These are phyloP conservation scores for Drosophila gunungcola DNA, from an alignment of 1,140 invertebrate species.

Conservation along the genomic window DNA sequence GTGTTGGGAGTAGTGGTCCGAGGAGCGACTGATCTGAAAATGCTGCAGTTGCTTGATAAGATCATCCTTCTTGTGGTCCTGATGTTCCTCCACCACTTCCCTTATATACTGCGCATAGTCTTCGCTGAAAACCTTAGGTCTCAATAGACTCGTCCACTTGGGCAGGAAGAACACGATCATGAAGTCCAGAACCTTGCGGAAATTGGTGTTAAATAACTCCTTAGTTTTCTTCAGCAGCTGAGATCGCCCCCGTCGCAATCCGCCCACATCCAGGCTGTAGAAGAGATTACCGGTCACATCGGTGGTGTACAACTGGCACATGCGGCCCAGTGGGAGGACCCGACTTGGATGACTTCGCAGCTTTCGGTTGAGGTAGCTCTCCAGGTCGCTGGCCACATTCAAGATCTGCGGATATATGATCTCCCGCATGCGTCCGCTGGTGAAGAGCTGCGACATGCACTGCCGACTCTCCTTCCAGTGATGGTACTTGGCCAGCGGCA, in stretches of 20 bases:
- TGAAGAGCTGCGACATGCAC: conserved; percentile 86
- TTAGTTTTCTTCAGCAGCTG: conserved; percentile 80
- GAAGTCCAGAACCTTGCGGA: conserved; percentile 75
- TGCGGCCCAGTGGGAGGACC: conserved; percentile 52
- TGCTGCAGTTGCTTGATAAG: conserved; percentile 86
- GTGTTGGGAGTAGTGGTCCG: conserved; percentile 76
- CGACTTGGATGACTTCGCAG: conserved; percentile 3
- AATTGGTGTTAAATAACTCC: conserved; percentile 83
- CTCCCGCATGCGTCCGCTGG: conserved; percentile 85
- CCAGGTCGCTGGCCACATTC: conserved; percentile 54
- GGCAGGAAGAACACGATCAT: conserved; percentile 85
- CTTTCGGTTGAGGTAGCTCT: conserved; percentile 39
- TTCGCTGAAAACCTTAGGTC: conserved; percentile 66
- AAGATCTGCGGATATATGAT: conserved; percentile 85
- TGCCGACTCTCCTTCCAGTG: conserved; percentile 86
- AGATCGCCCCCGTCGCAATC: conserved; percentile 85
- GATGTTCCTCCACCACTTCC: conserved; percentile 22
- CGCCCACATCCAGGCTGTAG: conserved; percentile 86
- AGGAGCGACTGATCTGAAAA: conserved; percentile 55
- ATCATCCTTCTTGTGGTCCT: conserved; percentile 56
- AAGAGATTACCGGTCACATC: conserved; percentile 87
- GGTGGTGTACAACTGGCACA: conserved; percentile 84
- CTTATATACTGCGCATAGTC: conserved; percentile 74
- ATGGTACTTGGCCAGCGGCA: conserved; percentile 77
- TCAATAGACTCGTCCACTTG: conserved; percentile 37